phyloP scores from a whole-genome alignment of 2,797 vertebrate species.

The Gephyroberyx darwinii region DNA sequence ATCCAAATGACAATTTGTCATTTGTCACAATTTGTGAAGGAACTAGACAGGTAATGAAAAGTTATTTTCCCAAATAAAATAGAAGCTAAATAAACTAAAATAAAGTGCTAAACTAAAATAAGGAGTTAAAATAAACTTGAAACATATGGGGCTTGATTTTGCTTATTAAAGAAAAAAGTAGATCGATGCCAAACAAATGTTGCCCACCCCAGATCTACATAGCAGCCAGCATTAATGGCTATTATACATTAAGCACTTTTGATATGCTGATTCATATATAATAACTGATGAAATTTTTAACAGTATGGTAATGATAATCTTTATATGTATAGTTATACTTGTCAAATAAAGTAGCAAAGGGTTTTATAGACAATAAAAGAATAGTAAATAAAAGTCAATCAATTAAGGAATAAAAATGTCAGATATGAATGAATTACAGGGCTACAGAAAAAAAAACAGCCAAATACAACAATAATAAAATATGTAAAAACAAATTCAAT shows the following conservation, averaged over 20 bases:
- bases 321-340: too few species aligned
- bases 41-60: background rate
- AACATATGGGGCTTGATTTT: background rate
- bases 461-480: too few species aligned
- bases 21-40: background rate
- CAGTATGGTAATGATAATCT: background rate
- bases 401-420: too few species aligned
- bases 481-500: too few species aligned
- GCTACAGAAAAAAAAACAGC: too few species aligned
- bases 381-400: too few species aligned
- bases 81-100: background rate
- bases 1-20: background rate
- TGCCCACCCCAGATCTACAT: background rate
- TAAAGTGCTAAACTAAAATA: too few species aligned
- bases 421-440: too few species aligned
- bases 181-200: background rate
- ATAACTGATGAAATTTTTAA: background rate
- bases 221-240: background rate
- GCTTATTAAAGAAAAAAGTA: constrained; percentile 8
- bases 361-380: too few species aligned
- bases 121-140: background rate
- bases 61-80: background rate
- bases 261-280: background rate
- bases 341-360: too few species aligned
- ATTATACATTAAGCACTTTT: background rate